Base-by-base conservation (phyloP, 53 echinoderm and acorn worm genomes). In the Actinopyga echinites region DNA sequence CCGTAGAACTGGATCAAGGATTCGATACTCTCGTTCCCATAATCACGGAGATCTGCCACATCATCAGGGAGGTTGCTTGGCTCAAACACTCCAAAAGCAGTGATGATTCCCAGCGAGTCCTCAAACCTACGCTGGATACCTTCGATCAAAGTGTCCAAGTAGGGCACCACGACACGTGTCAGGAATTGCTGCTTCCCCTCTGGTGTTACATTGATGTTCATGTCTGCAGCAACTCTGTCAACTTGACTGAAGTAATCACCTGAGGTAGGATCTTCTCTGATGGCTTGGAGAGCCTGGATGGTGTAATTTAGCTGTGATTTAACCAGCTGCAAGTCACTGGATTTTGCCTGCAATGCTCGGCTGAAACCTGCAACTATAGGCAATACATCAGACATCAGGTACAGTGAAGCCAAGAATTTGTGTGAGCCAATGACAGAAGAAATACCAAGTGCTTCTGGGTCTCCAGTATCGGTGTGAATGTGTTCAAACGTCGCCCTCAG, bases 101-200 rank as follows among this genome's bases (percentile, higher is more conserved):
- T 49, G 49, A 17, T 49, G 49, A 49, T 49, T 15, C 49, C 49
- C 15, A 49, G 49, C 2, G 66, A 65, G 66, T 65, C 66, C 29
- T 35, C 66, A 65, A 65, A 65, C 32, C 66, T 30, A 30, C 66
- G 8, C 20, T 65, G 29, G 4, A 65, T 65, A 65, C 15, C 21
- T 31, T 65, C 66, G 1, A 65, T 26, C 66, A 65, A 65, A 65
- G 66, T 65, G 66, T 65, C 66, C 66, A 65, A 31, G 66, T 65
- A 65, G 29, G 66, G 66, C 30, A 31, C 21, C 66, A 65, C 30
- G 32, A 65, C 66, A 65, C 32, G 29, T 65, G 66, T 65, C 29
- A 65, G 21, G 32, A 65, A 65, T 31, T 31, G 29, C 36, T 65
- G 30, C 32, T 65, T 34, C 32, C 32, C 30, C 21, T 65, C 30